Evolutionary conservation across 2,797 vertebrate genomes (phyloP).

Genomic region (Pangasius mekongensis): DNA sequence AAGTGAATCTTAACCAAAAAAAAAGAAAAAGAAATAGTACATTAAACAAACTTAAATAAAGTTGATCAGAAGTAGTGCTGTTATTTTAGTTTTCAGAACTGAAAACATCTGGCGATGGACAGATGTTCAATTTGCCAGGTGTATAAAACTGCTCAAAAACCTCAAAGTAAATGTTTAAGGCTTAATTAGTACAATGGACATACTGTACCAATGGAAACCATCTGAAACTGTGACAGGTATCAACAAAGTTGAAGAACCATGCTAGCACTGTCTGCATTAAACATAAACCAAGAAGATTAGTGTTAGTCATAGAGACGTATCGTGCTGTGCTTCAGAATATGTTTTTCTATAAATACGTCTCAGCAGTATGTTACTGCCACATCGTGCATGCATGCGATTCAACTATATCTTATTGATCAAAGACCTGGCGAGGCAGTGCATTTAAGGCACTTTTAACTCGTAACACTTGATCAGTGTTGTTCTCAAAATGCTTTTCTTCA

Average conservation of each 20-base stretch:
- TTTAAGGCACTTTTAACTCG: slow-evolving; percentile 1
- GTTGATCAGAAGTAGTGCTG: background rate
- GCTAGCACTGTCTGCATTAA: slow-evolving; percentile 13
- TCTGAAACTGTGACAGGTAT: slow-evolving; percentile 36
- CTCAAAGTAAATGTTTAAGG: slow-evolving; percentile 28
- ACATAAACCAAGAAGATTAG: background rate
- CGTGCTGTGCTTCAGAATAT: background rate
- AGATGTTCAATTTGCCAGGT: slow-evolving; percentile 26
- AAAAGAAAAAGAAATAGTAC: background rate
- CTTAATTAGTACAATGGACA: slow-evolving; percentile 42
- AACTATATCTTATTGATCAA: background rate
- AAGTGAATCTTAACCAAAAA: background rate
- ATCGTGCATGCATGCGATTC: background rate
- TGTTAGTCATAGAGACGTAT: background rate
- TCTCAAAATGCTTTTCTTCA: slow-evolving; percentile 43
- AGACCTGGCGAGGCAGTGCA: background rate
- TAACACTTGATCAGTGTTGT: slow-evolving; percentile 15
- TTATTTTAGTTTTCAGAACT: background rate
- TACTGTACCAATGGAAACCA: slow-evolving; percentile 11
- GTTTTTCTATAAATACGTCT: background rate
- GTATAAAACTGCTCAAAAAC: slow-evolving; percentile 21
- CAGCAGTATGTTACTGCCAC: background rate
- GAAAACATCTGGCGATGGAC: slow-evolving; percentile 29
- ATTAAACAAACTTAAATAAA: slow-evolving; percentile 11
- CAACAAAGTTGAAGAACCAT: background rate